These are phyloP conservation scores for Artibeus jamaicensis DNA, from an alignment of 2,797 vertebrate species.

Conservation along the genomic window DNA sequence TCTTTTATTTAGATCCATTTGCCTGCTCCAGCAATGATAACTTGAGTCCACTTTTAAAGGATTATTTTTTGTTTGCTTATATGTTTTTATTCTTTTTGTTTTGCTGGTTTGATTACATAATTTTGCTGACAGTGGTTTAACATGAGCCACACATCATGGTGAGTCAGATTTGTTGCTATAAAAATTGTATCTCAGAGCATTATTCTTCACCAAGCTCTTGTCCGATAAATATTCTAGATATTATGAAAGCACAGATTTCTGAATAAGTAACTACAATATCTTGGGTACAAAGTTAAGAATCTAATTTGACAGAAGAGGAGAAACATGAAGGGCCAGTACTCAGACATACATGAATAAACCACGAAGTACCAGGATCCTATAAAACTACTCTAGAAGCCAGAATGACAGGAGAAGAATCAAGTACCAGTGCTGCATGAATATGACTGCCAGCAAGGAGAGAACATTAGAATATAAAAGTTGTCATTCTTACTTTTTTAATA, in stretches of 20 bases:
- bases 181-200: not conserved
- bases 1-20: not conserved
- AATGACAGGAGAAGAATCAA: not conserved
- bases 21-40: not conserved
- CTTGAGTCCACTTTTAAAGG: not conserved
- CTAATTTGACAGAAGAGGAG: slow-evolving; percentile 20
- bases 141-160: not conserved
- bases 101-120: not conserved
- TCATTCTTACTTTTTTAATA: not conserved
- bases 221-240: not conserved
- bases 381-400: not conserved
- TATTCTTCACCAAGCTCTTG: not conserved
- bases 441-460: not conserved
- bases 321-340: not conserved
- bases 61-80: not conserved
- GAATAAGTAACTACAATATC: not conserved
- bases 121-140: not conserved
- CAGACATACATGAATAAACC: not conserved
- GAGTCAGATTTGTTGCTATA: not conserved
- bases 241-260: not conserved
- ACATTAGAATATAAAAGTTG: not conserved
- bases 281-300: not conserved
- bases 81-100: not conserved
- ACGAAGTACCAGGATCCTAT: not conserved
- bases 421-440: not conserved